Evolutionary conservation across 2,113 vertebrate species (phyloP).

Genomic region (Toxostoma redivivum): DNA sequence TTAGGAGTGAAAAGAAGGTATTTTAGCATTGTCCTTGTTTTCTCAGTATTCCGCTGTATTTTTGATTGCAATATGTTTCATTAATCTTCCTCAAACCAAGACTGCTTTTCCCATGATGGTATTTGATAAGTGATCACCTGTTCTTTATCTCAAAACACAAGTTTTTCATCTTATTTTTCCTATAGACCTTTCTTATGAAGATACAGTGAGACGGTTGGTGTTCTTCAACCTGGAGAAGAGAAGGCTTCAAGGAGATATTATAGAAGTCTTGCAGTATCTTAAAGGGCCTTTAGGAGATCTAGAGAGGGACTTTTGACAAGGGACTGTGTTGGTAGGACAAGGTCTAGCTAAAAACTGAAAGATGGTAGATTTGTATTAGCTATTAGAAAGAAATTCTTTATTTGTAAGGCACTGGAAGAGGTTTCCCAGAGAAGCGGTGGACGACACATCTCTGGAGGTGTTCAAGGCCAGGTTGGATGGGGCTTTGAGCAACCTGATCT

Average conservation of each 20-base stretch:
- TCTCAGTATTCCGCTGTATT: not conserved
- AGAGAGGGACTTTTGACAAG: not conserved
- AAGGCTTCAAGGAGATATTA: not conserved
- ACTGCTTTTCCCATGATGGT: not conserved
- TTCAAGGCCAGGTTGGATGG: not conserved
- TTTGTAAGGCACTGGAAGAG: not conserved
- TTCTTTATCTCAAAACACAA: not conserved
- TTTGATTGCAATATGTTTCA: not conserved
- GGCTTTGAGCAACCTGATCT: not conserved
- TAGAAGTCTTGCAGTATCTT: not conserved
- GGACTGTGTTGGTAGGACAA: not conserved
- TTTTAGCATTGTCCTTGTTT: not conserved
- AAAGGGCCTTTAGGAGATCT: not conserved
- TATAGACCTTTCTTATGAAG: not conserved
- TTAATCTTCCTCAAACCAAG: not conserved
- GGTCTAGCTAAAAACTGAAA: not conserved
- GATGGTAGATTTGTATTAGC: not conserved
- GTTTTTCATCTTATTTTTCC: not conserved
- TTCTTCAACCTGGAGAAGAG: not conserved
- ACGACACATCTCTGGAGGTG: not conserved
- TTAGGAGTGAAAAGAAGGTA: not conserved
- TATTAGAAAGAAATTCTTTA: not conserved
- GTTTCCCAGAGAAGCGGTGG: not conserved
- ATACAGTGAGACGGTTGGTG: fast-evolving
- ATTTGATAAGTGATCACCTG: not conserved